Conservation (phyloP, 2,113 vertebrate species). For the Cephalopholis sonnerati region DNA sequence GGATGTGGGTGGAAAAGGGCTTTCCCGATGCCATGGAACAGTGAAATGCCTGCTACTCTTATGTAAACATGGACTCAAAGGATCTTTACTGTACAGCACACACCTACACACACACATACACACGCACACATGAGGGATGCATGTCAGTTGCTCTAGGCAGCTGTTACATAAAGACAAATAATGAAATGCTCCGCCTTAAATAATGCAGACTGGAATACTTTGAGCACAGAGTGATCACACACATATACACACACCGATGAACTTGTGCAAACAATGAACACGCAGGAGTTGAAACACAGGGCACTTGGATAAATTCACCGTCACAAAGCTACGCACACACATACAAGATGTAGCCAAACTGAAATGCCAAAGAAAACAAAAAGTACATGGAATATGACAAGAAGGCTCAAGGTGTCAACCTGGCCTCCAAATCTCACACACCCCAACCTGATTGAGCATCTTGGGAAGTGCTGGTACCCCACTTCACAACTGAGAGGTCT, state of each 20-base stretch:
- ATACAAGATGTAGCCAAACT: not conserved
- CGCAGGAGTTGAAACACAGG: slow-evolving; percentile 7
- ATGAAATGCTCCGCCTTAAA: slow-evolving; percentile 48
- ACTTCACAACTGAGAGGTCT: too few species aligned
- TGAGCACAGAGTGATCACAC: slow-evolving; percentile 11
- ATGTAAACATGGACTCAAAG: slow-evolving; percentile 70
- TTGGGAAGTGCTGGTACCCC: too few species aligned
- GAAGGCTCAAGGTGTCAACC: too few species aligned
- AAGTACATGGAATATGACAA: too few species aligned
- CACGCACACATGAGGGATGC: slow-evolving; percentile 44
- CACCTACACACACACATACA: slow-evolving; percentile 49
- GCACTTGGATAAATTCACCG: not conserved
- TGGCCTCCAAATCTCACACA: too few species aligned
- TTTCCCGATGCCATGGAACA: slow-evolving; percentile 77
- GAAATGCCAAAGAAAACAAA: not conserved
- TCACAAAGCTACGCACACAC: not conserved
- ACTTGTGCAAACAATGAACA: slow-evolving; percentile 17
- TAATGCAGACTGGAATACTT: slow-evolving; percentile 44
- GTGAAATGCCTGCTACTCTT: slow-evolving; percentile 63
- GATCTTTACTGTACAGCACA: slow-evolving; percentile 54
- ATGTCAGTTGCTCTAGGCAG: slow-evolving; percentile 57
- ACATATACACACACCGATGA: not conserved
- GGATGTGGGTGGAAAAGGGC: slow-evolving; percentile 83
- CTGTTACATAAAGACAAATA: slow-evolving; percentile 72
- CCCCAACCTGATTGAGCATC: too few species aligned